Base-by-base conservation (phyloP, 2,113 vertebrate species). In the Corydoras maculifer region DNA sequence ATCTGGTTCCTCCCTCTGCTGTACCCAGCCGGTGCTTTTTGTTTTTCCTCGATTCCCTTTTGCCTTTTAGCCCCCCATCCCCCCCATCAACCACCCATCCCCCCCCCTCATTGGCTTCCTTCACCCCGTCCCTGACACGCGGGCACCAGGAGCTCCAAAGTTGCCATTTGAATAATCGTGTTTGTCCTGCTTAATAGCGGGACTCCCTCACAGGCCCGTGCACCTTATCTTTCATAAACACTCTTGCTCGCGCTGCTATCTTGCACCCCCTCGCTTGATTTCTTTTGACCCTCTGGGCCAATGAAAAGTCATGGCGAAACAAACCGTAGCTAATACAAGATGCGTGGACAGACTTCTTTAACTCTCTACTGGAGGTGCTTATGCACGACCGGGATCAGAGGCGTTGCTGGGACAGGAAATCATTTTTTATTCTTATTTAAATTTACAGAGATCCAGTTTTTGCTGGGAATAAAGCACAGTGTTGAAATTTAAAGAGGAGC, bases 171-270 rank as follows among this genome's bases (percentile, higher is more conserved):
- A 90, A 88, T 89, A 86, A 85, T 84, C 87, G 87, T 87, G 88
- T 90, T 87, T 89, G 87, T 88, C 87, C 86, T 86, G 86, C 85
- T 87, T 89, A 90, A 90, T 89, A 85, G 83, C 84, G 82, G 81
- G 35, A 82, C 86, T 82, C 84, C 80, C 83, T 83, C 77, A 75
- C 85, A 82, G 85, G 84, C 85, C 82, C 78, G 80, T 79, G 75
- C 82, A 78, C 82, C 86, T 89, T 90, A 90, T 89, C 87, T 88
- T 75, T 62, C 59, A 79, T 78, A 87, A 90, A 88, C 86, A 89
- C 85, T 86, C 88, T 85, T 79, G 82, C 85, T 85, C 82, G 82
- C 85, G 80, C 81, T 73, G 74, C 78, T 75, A 68, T 73, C 68
- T 68, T 29, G 8, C 65, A 78, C 79, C 73, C 79, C 77, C 76